A percentile compares a stretch with the other conserved stretches of the same genome.
Evolutionary conservation across 2,888 invertebrate species (phyloP).

Genomic region (Pterobdella sp.): DNA sequence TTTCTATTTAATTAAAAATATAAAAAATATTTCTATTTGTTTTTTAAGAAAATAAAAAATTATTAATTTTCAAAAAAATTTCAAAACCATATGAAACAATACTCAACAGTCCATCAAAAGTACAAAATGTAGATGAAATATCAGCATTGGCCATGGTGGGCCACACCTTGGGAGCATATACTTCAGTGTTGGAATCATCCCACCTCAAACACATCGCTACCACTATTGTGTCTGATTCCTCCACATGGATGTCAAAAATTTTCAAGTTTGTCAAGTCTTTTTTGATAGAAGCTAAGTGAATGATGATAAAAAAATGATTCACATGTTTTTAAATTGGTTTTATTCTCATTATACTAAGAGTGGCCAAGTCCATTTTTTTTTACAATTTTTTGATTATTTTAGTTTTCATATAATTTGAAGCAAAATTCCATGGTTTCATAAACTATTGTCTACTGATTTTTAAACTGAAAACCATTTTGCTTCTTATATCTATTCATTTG

Average conservation of each 20-base stretch:
- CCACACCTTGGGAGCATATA: slow-evolving; percentile 79
- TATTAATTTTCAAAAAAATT: background rate
- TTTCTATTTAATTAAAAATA: background rate
- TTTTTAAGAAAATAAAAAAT: background rate
- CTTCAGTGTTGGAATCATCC: slow-evolving; percentile 70
- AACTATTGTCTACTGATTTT: too few species aligned
- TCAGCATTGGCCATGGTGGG: slow-evolving; percentile 62
- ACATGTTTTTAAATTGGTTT: background rate
- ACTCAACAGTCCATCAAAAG: slow-evolving; percentile 32
- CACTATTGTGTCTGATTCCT: slow-evolving; percentile 74
- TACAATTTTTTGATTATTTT: background rate
- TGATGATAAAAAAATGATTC: background rate
- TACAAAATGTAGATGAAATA: slow-evolving; percentile 41
- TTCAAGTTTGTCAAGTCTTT: slow-evolving; percentile 61
- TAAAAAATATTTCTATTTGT: background rate
- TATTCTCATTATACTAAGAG: too few species aligned
- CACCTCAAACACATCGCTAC: slow-evolving; percentile 72
- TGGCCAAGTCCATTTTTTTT: too few species aligned
- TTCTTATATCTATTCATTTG: too few species aligned
- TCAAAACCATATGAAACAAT: background rate
- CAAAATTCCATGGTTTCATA: too few species aligned
- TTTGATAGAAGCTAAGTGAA: background rate
- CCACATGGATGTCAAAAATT: slow-evolving; percentile 76
- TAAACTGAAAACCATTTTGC: too few species aligned
- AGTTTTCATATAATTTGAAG: background rate